Percentiles rank a stretch among this genome's conserved stretches.
Conservation (phyloP, 2,113 vertebrate genomes). For the Glareola pratincola region DNA sequence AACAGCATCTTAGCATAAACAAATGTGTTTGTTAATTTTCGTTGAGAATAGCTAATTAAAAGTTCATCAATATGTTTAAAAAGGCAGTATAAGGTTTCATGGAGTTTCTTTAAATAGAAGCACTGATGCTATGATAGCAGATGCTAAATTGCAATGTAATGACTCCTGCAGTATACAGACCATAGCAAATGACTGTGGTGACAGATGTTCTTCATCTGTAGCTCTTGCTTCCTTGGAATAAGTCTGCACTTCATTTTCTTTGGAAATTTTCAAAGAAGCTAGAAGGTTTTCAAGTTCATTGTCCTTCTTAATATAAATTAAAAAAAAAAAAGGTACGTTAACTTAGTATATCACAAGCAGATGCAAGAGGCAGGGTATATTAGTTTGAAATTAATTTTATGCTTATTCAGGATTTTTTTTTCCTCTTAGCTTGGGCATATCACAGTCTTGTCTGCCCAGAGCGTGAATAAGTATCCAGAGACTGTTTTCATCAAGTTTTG, state of each 20-base stretch:
- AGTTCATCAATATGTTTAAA: not conserved
- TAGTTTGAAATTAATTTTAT: not conserved
- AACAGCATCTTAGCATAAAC: not conserved
- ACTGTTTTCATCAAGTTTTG: not conserved
- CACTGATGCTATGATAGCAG: not conserved
- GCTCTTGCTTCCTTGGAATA: slow-evolving; percentile 48
- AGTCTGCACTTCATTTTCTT: slow-evolving; percentile 72
- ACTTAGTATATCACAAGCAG: not conserved
- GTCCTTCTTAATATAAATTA: slow-evolving; percentile 66
- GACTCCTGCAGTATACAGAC: slow-evolving; percentile 71
- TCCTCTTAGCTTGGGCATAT: not conserved
- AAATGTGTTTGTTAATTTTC: not conserved
- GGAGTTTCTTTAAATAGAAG: not conserved
- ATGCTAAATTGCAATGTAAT: not conserved
- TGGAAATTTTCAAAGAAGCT: slow-evolving; percentile 85
- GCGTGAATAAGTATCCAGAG: not conserved
- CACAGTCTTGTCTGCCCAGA: not conserved
- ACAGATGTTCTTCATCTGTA: slow-evolving; percentile 83
- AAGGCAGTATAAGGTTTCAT: not conserved
- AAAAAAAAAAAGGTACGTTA: not conserved
- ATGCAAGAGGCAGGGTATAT: not conserved
- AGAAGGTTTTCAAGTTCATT: slow-evolving; percentile 88
- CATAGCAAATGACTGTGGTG: slow-evolving; percentile 96
- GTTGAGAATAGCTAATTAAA: not conserved
- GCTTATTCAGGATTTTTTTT: not conserved